phyloP scores from a whole-genome alignment of 2,888 invertebrate species.

The Ophraella communa region DNA sequence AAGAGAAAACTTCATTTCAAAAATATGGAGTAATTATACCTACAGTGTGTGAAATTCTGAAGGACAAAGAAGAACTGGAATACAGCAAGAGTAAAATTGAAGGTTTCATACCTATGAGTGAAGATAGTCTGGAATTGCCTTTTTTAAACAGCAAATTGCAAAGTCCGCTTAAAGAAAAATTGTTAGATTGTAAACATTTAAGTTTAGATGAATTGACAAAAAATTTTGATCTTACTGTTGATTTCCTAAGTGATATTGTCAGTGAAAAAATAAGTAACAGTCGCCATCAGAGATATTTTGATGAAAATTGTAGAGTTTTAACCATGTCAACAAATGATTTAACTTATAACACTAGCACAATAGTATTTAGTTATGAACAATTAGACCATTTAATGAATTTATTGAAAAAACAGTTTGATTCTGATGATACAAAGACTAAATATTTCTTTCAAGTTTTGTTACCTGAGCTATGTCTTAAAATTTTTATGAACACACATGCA shows the following conservation, averaged over 20 bases:
- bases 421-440: constrained; percentile 38
- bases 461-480: constrained; percentile 52
- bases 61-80: constrained; percentile 37
- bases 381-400: constrained; percentile 44
- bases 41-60: constrained; percentile 41
- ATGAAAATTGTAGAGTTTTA: constrained; percentile 20
- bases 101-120: constrained; percentile 31
- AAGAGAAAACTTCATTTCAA: constrained; percentile 37
- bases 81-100: constrained; percentile 35
- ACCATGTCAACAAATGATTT: constrained; percentile 41
- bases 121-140: constrained; percentile 29
- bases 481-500: constrained; percentile 51
- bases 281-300: constrained; percentile 35
- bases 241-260: constrained; percentile 36
- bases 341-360: constrained; percentile 47
- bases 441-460: constrained; percentile 54
- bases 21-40: constrained; percentile 45
- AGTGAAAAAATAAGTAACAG: constrained; percentile 36
- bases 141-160: constrained; percentile 16
- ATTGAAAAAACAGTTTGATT: constrained; percentile 45
- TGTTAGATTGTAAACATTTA: constrained; percentile 44
- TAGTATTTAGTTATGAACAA: constrained; percentile 50
- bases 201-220: constrained; percentile 32
- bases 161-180: not conserved
- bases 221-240: constrained; percentile 37